A percentile compares a stretch with the other conserved stretches of the same genome.
Evolutionary conservation across 2,888 invertebrate genomes (phyloP).

Genomic region (Meiosimyza decipiens): DNA sequence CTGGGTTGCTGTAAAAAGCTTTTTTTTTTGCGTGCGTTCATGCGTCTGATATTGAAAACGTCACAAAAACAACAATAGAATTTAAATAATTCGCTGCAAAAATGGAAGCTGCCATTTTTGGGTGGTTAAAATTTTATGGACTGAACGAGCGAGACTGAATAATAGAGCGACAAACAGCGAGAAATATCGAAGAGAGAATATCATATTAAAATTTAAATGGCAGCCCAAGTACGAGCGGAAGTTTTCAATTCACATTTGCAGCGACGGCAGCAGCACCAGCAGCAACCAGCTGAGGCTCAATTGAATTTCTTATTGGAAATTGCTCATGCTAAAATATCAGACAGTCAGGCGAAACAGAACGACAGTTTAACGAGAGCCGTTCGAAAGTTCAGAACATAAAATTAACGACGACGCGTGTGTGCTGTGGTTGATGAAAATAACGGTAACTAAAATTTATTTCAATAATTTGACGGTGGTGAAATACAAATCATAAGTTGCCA

Average conservation of each 20-base stretch:
- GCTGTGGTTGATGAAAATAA: neutral
- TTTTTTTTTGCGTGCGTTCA: neutral
- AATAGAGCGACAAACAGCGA: neutral
- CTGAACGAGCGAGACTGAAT: neutral
- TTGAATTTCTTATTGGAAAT: constrained; percentile 35
- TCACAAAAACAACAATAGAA: neutral
- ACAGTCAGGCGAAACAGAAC: neutral
- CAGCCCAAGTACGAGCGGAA: constrained; percentile 12
- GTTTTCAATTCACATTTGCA: constrained; percentile 38
- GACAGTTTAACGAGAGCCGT: constrained; percentile 55
- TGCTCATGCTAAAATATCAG: constrained; percentile 20
- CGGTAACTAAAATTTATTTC: constrained; percentile 17
- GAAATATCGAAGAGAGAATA: neutral
- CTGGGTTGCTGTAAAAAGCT: no score
- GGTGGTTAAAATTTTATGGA: neutral
- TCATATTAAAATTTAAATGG: no score
- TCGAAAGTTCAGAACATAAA: constrained; percentile 51
- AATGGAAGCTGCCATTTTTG: constrained; percentile 33
- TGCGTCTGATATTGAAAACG: constrained; percentile 12
- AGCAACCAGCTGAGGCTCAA: constrained; percentile 32
- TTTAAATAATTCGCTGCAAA: constrained; percentile 23
- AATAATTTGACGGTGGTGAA: constrained; percentile 5
- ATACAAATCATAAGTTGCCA: neutral
- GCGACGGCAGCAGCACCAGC: constrained; percentile 27
- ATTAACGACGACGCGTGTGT: neutral